These are phyloP conservation scores for Zoanthus sansibaricus DNA, from an alignment of 92 coral and sea anemone genomes.

Conservation along the genomic window DNA sequence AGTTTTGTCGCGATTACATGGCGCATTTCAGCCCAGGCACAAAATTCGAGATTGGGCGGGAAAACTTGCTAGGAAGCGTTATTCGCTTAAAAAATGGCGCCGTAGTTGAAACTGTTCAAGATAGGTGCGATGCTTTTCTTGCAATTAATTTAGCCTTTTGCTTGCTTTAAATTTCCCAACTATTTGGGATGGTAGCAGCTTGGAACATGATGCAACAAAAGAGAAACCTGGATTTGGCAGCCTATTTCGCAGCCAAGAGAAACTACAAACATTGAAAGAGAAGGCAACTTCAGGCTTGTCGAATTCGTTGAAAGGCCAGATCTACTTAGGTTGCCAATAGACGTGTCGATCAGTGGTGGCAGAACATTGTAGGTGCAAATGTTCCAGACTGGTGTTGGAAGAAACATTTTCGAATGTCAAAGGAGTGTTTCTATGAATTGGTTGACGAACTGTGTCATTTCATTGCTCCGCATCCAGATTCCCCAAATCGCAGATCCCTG, in stretches of 20 bases:
- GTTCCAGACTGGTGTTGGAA: slow-evolving; percentile 52
- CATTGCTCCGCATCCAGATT: slow-evolving; percentile 46
- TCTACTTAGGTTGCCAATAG: slow-evolving; percentile 54
- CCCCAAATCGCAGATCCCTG: slow-evolving; percentile 46
- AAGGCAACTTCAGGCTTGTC: slow-evolving; percentile 49
- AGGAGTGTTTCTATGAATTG: slow-evolving; percentile 52
- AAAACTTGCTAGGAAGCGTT: not conserved
- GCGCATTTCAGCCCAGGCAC: too few species aligned
- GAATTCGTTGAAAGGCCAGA: slow-evolving; percentile 43
- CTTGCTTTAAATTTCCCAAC: slow-evolving; percentile 4
- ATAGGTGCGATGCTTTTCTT: not conserved
- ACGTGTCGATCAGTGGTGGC: slow-evolving; percentile 59
- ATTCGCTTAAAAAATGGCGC: not conserved
- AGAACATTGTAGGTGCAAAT: slow-evolving; percentile 38
- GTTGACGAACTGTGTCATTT: slow-evolving; percentile 47
- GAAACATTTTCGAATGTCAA: slow-evolving; percentile 52
- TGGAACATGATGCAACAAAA: slow-evolving; percentile 42
- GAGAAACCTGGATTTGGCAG: slow-evolving; percentile 51
- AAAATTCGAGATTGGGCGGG: not conserved
- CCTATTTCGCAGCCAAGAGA: slow-evolving; percentile 37
- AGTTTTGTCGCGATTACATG: not conserved
- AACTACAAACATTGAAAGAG: slow-evolving; percentile 31
- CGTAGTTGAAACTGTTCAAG: not conserved
- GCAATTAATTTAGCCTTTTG: slow-evolving; percentile 32
- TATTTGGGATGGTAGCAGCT: slow-evolving; percentile 19